Conservation (phyloP, 2,797 vertebrate genomes). For the Pseudochromis fuscus region DNA sequence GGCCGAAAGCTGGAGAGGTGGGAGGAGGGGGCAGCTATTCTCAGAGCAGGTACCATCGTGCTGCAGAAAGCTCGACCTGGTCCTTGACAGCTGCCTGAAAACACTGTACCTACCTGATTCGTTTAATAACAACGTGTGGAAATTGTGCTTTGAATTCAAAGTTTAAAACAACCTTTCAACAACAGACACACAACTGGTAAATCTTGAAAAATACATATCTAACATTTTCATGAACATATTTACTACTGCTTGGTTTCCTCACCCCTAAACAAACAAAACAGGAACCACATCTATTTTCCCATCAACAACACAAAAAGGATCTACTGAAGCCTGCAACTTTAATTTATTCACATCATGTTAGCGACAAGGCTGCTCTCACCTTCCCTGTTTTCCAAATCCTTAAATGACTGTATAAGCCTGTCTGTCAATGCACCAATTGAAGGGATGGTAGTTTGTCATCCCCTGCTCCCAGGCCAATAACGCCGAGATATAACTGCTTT, state of each 20-base stretch:
- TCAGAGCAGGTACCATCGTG: constrained; percentile 18
- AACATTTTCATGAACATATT: constrained; percentile 1
- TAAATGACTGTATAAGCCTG: constrained; percentile 16
- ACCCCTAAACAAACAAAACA: background rate
- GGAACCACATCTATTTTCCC: constrained; percentile 16
- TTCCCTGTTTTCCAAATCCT: constrained; percentile 27
- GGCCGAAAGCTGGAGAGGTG: background rate
- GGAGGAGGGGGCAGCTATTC: constrained; percentile 14
- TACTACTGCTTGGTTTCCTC: constrained; percentile 6
- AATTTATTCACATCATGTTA: constrained; percentile 42
- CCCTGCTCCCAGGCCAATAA: constrained; percentile 39
- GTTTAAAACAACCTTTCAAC: background rate
- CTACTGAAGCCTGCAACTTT: constrained; percentile 26
- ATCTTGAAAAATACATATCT: too few species aligned
- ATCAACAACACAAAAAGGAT: constrained; percentile 32
- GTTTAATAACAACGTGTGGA: background rate
- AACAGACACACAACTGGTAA: background rate
- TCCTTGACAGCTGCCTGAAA: constrained; percentile 16
- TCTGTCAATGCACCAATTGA: constrained; percentile 14
- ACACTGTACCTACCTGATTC: background rate
- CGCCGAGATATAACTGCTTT: constrained; percentile 39
- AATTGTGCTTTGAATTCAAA: background rate
- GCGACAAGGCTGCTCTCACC: constrained; percentile 8
- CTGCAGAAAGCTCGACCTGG: constrained; percentile 9
- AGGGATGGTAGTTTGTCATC: constrained; percentile 4